Base-by-base conservation (phyloP, 2,888 invertebrate genomes). In the Heteropelma amictum region DNA sequence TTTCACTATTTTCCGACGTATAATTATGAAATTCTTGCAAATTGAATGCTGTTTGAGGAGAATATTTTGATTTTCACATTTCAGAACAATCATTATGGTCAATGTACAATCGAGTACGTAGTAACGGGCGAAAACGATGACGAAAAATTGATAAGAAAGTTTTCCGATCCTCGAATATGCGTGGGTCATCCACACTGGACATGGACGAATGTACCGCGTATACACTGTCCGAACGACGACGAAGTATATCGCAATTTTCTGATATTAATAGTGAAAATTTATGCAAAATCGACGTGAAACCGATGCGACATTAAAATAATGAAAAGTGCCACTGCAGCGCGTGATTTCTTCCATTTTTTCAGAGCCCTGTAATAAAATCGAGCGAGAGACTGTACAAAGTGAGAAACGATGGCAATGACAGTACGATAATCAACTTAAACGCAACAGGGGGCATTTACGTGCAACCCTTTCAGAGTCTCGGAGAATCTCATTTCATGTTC, bases 391-490 rank as follows among this genome's bases (percentile, higher is more conserved):
- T 86, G 17, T 90, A 90, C 68, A 84, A 77, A 70, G 68, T 89
- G 40, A 80, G 78, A 58, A 49, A 78, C 4, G 79, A 83, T 10
- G 82, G 79, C 4, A 79, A 84, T n/a, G 68, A 80, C 45, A 82
- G 80, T 14, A 80, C 83, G 0, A 85, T 90, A 54, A 75, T 82
- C 33, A 84, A 82, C 56, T 78, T 90, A 6, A 87, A 86, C 76
- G 86, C 89, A 42, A 84, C 87, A 30, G 90, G 90, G 38, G 86
- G 87, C 64, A 85, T 90, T 72, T 87, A 89, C 65, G 84, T 90
- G 10, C 90, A 90, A 76, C 89, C 90, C 2, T 90, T 89, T 71
- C 89, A 89, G 82, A 88, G 89, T 68, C 85, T 87, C 71, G 89
- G 89, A 2, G 90, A 90, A 83, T 88, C 89, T 26, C 90, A 90